Conservation (phyloP, 2,797 vertebrate genomes). For the Lutjanus campechanus region DNA sequence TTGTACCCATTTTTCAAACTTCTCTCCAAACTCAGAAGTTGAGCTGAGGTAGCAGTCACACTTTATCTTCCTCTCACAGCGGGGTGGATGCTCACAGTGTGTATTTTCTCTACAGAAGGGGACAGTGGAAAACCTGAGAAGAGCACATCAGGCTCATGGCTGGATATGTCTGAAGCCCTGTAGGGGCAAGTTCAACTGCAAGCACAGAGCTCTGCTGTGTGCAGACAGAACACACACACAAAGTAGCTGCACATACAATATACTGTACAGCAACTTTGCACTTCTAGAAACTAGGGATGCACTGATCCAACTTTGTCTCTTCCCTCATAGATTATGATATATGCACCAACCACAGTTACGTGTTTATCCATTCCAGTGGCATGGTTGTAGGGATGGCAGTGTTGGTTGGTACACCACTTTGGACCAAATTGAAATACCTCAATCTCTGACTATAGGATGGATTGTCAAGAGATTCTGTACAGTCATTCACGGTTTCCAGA, state of each 20-base stretch:
- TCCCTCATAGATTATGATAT: neutral
- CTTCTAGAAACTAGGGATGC: neutral
- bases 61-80: constrained; percentile 47
- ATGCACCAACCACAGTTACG: too few relatives aligned
- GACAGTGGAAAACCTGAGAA: constrained; percentile 38
- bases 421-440: too few relatives aligned
- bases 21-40: constrained; percentile 47
- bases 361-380: too few relatives aligned
- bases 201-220: constrained; percentile 18
- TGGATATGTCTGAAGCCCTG: constrained; percentile 52
- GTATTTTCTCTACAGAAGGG: constrained; percentile 33
- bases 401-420: too few relatives aligned
- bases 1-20: constrained; percentile 39
- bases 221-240: constrained; percentile 7
- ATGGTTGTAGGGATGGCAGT: too few relatives aligned
- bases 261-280: neutral
- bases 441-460: too few relatives aligned
- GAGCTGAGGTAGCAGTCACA: constrained; percentile 38
- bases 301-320: neutral
- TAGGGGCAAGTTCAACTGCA: constrained; percentile 38
- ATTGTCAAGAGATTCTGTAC: too few relatives aligned
- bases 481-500: too few relatives aligned
- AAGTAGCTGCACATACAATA: neutral
- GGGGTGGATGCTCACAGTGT: constrained; percentile 18
- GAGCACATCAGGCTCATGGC: constrained; percentile 32